A percentile compares a stretch with the other conserved stretches of the same genome.
These are phyloP conservation scores for Drosophila guanche DNA, from an alignment of 1,140 invertebrate species.

Conservation along the genomic window DNA sequence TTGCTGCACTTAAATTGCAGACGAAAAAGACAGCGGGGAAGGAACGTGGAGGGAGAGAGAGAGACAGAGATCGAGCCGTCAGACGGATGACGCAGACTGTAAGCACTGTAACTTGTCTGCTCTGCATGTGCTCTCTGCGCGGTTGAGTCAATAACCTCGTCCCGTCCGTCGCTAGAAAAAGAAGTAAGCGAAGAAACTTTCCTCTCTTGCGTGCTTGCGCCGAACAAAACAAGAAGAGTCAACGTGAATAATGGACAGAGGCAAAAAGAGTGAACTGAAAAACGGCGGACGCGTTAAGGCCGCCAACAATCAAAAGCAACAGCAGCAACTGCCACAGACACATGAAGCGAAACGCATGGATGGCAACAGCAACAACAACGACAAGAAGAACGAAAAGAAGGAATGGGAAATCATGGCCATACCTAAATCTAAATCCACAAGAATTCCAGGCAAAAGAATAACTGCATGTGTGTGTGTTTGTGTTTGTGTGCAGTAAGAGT, in stretches of 20 bases:
- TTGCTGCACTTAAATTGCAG: conserved; percentile 4
- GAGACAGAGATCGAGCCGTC: background rate
- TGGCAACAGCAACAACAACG: conserved; percentile 18
- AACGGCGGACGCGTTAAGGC: conserved; percentile 50
- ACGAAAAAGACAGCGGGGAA: background rate
- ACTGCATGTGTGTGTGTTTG: conserved; percentile 10
- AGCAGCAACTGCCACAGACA: no score
- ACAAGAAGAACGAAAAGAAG: background rate
- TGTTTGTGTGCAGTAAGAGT: conserved; percentile 2
- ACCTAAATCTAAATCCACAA: conserved; percentile 52
- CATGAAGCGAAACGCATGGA: conserved; percentile 16
- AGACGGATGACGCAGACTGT: conserved; percentile 6
- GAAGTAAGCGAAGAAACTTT: conserved; percentile 6
- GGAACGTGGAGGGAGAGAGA: background rate
- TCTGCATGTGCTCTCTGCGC: conserved; percentile 2
- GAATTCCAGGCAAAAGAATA: conserved; percentile 14
- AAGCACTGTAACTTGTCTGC: conserved; percentile 21
- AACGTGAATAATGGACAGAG: conserved; percentile 56
- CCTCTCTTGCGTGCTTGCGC: no score
- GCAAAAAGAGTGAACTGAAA: conserved; percentile 56
- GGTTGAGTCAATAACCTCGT: conserved; percentile 55
- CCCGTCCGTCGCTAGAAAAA: conserved; percentile 25
- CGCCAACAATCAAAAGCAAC: conserved; percentile 55
- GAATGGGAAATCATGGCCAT: no score
- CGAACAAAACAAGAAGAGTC: conserved; percentile 31